Evolutionary conservation across 2,888 invertebrate species (phyloP), one percentile per base, ranked within the genome.

Genomic region (Lagria hirta): DNA sequence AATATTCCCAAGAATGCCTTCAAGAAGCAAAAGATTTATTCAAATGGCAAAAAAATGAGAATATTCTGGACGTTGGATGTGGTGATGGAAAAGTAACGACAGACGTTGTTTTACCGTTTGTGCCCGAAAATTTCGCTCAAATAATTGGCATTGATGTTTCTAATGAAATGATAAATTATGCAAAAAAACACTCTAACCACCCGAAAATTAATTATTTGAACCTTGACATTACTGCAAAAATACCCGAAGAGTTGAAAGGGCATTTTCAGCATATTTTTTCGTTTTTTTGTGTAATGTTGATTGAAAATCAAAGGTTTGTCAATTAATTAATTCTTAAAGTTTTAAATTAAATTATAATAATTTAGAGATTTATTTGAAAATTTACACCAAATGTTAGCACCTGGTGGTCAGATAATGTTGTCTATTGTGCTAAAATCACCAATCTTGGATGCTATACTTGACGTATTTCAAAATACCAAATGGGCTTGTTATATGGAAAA

Each of bases 241-340:
- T 81, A 30, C 76, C 78, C 0, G 59, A 64, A 1, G 65, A 75
- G n/a, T 49, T 76, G 33, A 55, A 64, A 6, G 71, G 67, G 28
- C 60, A 68, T 14, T 86, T 82, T 55, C 76, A 81, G 56, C 82
- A 84, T 58, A 76, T 77, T 0, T 77, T 84, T 24, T 86, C 86
- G 0, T 84, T 86, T 58, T 85, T 84, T 62, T 79, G 84, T 45
- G 70, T 87, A 1, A 85, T 86, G 57, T 86, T 86, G 86, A 78
- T 85, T 21, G 76, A 77, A 53, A 76, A 85, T 59, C 80, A 82
- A 62, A 73, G 77, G 81, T 82, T 70, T 70, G 74, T n/a, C n/a
- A n/a, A n/a, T n/a, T n/a, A n/a, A n/a, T 10, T 5, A 8, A n/a
- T n/a, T 3, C 3, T 2, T 22, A 10, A 22, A 22, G 10, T 8